Conservation (phyloP, 2,113 vertebrate species). For the Suricata suricatta region DNA sequence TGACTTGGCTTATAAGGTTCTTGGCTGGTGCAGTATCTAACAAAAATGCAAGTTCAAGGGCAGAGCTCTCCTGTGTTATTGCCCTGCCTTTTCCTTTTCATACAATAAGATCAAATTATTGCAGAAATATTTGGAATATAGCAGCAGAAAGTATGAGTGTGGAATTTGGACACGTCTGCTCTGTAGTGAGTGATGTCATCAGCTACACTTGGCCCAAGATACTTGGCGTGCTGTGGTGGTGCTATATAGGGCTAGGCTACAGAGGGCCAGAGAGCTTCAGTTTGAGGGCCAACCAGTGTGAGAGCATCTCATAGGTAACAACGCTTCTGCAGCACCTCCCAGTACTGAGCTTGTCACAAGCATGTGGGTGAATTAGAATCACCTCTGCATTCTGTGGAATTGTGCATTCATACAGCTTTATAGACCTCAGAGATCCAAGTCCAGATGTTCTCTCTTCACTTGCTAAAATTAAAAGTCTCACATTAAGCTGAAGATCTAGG, state of each 20-base stretch:
- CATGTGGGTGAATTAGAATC: not conserved
- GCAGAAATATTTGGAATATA: not conserved
- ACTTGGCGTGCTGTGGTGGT: rapidly evolving
- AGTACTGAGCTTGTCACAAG: rapidly evolving
- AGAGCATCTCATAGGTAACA: rapidly evolving
- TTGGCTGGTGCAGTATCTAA: not conserved
- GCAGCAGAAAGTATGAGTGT: not conserved
- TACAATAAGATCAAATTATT: not conserved
- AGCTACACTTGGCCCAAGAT: not conserved
- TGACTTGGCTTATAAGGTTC: not conserved
- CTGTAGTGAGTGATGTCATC: not conserved
- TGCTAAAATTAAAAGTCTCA: not conserved
- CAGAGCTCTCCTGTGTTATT: not conserved
- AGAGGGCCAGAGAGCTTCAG: rapidly evolving
- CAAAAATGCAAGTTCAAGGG: not conserved
- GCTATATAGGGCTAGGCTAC: not conserved
- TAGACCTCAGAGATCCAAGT: not conserved
- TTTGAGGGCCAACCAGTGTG: rapidly evolving
- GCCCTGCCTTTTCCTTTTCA: not conserved
- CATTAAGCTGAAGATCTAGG: not conserved
- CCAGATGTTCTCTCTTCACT: not conserved
- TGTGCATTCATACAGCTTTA: not conserved
- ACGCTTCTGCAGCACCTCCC: no score
- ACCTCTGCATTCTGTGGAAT: no score
- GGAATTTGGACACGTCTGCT: not conserved